Percentiles rank a stretch among this genome's conserved stretches.
Evolutionary conservation across 2,888 invertebrate genomes (phyloP).

Genomic region (Zootermopsis nevadensis): DNA sequence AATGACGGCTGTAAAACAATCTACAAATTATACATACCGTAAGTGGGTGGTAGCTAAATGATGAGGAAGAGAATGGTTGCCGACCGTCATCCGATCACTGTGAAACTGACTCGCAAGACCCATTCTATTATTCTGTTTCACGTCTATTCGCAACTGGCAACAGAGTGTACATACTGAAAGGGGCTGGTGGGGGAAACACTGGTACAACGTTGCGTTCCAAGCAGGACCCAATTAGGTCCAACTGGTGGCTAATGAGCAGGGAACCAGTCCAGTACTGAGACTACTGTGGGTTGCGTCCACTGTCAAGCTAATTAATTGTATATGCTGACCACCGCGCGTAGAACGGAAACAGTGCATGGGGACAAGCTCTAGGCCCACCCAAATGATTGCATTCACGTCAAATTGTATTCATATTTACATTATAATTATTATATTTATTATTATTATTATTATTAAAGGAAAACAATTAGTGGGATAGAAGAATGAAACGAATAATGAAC

Average conservation of each 20-base stretch:
- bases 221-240: slow-evolving; percentile 50
- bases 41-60: too few species aligned
- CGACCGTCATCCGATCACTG: too few species aligned
- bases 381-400: not conserved
- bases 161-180: not conserved
- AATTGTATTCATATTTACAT: too few species aligned
- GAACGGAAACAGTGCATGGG: slow-evolving; percentile 3
- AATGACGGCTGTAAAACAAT: too few species aligned
- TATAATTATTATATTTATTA: too few species aligned
- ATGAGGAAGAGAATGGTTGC: too few species aligned
- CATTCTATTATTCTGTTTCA: too few species aligned
- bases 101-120: too few species aligned
- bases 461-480: too few species aligned
- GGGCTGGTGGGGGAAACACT: slow-evolving; percentile 36
- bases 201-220: slow-evolving; percentile 46
- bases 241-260: slow-evolving; percentile 49
- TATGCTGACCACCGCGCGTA: slow-evolving; percentile 32
- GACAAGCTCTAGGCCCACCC: not conserved
- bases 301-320: slow-evolving; percentile 50
- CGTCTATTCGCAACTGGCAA: not conserved
- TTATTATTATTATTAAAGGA: too few species aligned
- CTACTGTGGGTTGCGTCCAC: slow-evolving; percentile 26
- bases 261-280: slow-evolving; percentile 18
- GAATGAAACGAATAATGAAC: too few species aligned
- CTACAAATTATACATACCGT: too few species aligned